Evolutionary conservation across 2,888 invertebrate genomes (phyloP), one percentile per base, ranked within the genome.

Genomic region (Patella caerulea): DNA sequence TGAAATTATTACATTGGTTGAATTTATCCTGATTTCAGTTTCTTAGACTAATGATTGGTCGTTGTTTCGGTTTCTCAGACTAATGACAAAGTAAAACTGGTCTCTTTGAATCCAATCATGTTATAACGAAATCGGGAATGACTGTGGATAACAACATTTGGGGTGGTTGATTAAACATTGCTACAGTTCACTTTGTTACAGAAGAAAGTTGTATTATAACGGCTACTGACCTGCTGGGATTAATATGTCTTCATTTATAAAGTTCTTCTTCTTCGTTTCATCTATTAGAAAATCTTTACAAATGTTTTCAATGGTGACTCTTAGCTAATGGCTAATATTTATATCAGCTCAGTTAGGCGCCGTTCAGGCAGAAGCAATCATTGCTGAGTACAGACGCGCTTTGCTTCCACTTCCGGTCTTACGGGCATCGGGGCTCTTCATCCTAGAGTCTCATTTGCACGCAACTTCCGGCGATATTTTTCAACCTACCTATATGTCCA

Each of bases 381-480:
- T 55, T 70, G 65, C 70, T 55, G 71, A 75, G 54, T 55, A 70
- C 70, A 75, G 75, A 24, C 75, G 71, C 71, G 70, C 70, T 70
- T 34, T 75, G 70, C 72, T 34, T 73, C 72, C 69, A 71, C 71
- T 78, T 78, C 80, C 78, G 78, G 73, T 76, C 75, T 71, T 71
- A 19, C 71, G 74, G 72, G 78, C 76, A 78, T 78, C 76, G 78
- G 80, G 76, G 72, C 73, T 69, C 76, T 76, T 78, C 71, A 55
- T 69, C 73, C 76, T 78, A 78, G 77, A 79, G 77, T 72, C 78
- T 78, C 80, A 78, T 79, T 82, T 82, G 81, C 83, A 82, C 82
- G 82, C 81, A 77, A 82, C 82, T 83, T 83, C 81, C 82, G 82
- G 74, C 75, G 78, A 71, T 76, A 76, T 77, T 78, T 78, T 71